A percentile compares a stretch with the other conserved stretches of the same genome.
Evolutionary conservation across 2,113 vertebrate genomes (phyloP).

Genomic region (Lampris incognitus): DNA sequence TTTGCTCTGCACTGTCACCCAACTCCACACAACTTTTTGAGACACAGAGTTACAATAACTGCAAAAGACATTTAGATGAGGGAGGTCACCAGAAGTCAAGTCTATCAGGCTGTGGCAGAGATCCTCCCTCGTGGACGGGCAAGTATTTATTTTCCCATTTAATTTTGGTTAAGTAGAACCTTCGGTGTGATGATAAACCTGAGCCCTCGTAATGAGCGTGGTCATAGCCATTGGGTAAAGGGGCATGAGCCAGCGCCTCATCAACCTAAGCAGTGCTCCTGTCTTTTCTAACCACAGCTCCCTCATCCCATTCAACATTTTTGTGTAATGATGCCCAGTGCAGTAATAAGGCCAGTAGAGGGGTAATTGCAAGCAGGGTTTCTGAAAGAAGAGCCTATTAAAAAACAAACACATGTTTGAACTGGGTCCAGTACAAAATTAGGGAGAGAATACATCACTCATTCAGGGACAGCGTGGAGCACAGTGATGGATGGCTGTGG

Average conservation of each 20-base stretch:
- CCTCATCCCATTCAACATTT: conserved; percentile 65
- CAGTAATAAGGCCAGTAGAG: conserved; percentile 62
- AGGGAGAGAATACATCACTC: conserved; percentile 55
- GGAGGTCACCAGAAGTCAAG: conserved; percentile 32
- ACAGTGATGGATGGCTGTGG: conserved; percentile 37
- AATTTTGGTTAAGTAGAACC: conserved; percentile 63
- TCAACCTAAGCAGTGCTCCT: conserved; percentile 59
- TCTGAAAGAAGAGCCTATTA: conserved; percentile 66
- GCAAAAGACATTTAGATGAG: conserved; percentile 17
- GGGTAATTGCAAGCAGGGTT: conserved; percentile 71
- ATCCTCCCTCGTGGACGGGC: conserved; percentile 17
- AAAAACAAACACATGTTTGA: conserved; percentile 75
- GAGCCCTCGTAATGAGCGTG: conserved; percentile 62
- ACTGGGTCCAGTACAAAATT: conserved; percentile 59
- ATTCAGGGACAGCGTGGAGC: conserved; percentile 37
- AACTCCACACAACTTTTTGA: conserved; percentile 2
- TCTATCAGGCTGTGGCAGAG: conserved; percentile 27
- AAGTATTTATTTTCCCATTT: conserved; percentile 55
- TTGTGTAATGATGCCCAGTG: conserved; percentile 70
- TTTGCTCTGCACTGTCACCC: neutral
- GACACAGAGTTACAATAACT: conserved; percentile 21
- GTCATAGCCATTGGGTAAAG: conserved; percentile 52
- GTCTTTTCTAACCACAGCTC: conserved; percentile 70
- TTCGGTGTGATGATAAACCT: conserved; percentile 73
- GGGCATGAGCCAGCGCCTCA: conserved; percentile 59